phyloP scores from a whole-genome alignment of 2,797 vertebrate genomes.

The Decapterus maruadsi region DNA sequence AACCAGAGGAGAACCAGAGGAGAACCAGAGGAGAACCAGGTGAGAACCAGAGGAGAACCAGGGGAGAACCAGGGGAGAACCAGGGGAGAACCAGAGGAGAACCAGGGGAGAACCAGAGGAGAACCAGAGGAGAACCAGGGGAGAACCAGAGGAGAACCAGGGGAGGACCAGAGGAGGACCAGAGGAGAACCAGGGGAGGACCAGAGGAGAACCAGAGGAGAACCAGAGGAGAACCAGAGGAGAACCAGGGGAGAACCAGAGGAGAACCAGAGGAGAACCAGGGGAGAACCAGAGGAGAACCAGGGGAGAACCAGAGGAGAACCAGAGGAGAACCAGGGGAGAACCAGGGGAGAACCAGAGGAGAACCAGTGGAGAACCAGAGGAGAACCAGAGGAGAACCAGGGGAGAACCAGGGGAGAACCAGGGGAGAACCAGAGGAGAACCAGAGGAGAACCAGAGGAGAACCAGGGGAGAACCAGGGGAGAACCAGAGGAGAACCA shows the following conservation, averaged over 20 bases:
- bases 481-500: background rate
- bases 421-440: background rate
- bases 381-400: background rate
- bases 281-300: background rate
- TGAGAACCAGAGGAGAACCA: background rate
- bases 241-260: too few species aligned
- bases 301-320: background rate
- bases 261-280: too few species aligned
- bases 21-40: too few species aligned
- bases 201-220: background rate
- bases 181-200: background rate
- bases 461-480: too few species aligned
- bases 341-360: conserved; percentile 9
- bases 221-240: background rate
- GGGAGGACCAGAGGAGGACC: too few species aligned
- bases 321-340: too few species aligned
- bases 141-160: background rate
- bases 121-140: too few species aligned
- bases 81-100: background rate
- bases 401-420: too few species aligned
- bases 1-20: background rate
- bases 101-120: background rate
- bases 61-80: background rate
- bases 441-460: background rate
- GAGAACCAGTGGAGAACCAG: background rate